Evolutionary conservation across 2,113 vertebrate genomes (phyloP), one percentile per base, ranked within the genome.

Genomic region (Climacteris rufus): DNA sequence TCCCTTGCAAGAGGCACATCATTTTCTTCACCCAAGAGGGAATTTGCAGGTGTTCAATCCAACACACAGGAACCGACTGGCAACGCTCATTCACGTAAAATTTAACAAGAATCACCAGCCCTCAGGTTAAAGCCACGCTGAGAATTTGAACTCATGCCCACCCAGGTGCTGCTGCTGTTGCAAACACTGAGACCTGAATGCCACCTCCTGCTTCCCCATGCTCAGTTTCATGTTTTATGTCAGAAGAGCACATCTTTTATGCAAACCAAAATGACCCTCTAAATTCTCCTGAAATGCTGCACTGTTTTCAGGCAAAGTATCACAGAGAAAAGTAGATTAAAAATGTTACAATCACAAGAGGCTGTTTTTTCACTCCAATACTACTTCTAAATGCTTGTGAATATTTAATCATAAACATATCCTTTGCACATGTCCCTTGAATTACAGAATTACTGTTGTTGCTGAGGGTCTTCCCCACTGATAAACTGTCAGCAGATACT

Each of bases 91-190:
- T 89, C 83, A 75, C 28, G 13, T 88, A 87, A 96, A 96, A 97
- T 76, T 95, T 89, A 95, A 95, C 91, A 95, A 94, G 85, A 94
- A 86, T 78, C 94, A 78, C 79, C 92, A 93, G 79, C 87, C 94
- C 92, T 74, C 76, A 27, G 85, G 96, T 93, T 74, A 96, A 80
- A 95, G 56, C 79, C 96, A 86, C 1, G 1, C 79, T 83, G 93
- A 89, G 93, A 94, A 90, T 47, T 95, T 95, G 90, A 96, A 96
- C 90, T 85, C 15, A 0, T 86, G 83, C 94, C 92, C 6, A 8
- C 60, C 76, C 94, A 97, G 93, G 93, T 97, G 94, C 80, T 94
- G 81, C n/a, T 81, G 90, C 63, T 90, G 64, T 11, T 69, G 57
- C 49, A 53, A 61, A 88, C 75, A 75, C 35, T 1, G 3, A 80